Base-by-base conservation (phyloP, 2,797 vertebrate genomes). In the Tragelaphus eurycerus region DNA sequence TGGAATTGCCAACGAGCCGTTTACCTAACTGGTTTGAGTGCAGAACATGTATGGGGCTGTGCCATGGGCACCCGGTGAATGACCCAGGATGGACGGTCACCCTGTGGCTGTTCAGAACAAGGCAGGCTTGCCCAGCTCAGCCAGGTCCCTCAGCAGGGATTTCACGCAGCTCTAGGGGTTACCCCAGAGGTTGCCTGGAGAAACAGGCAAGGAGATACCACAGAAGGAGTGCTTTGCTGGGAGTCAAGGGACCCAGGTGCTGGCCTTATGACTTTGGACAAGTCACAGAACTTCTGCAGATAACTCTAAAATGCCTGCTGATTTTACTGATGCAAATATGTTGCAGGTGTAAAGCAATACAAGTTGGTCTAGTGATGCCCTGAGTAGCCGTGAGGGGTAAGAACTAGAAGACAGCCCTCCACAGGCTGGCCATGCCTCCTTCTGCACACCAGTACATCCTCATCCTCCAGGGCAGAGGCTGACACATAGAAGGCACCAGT, bases 31-130 rank as follows among this genome's bases (percentile, higher is more conserved):
- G 46, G 7, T n/a, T 19, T 1, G 34, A 67, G 46, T 0, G 7
- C 3, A 21, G 48, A 38, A 11, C 3, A 4, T 0, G 38, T 6
- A 21, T 0, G 4, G 19, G 55, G 57, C 57, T 48, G 4, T 23
- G 59, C 84, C 43, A 34, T 3, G 16, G 54, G 50, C 19, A 13
- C 34, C 59, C 81, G 43, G 4, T 7, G 9, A 38, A n/a, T 2
- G 14, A 34, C 62, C 25, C 54, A 64, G 67, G 48, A 86, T 7
- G 2, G 60, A 79, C 25, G 38, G 86, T 38, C 4, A 5, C n/a
- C 55, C 54, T 27, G 46, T 34, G 6, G 27, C 59, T 89, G 59
- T 89, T 85, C 5, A 6, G 76, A 19, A 82, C 46, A 55, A 52
- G 38, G 29, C 62, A 62, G 25, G 15, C n/a, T 59, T 52, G 17